These are phyloP conservation scores for Drosophila cyrtoloma DNA, from an alignment of 2,888 invertebrate species.

Conservation along the genomic window DNA sequence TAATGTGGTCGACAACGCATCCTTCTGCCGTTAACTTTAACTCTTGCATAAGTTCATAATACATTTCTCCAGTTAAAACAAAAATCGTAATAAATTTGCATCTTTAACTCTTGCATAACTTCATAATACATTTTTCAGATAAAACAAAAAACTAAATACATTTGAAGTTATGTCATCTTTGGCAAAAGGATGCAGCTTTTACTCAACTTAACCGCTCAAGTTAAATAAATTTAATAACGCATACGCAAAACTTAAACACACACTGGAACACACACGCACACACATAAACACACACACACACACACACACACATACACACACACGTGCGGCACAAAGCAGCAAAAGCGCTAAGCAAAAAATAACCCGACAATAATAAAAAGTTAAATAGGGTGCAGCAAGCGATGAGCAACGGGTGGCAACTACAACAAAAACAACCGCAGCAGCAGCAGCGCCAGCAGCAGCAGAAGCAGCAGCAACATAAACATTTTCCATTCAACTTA, in stretches of 20 bases:
- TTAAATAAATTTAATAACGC: slow-evolving; percentile 66
- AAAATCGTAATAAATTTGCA: no score
- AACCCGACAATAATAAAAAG: slow-evolving; percentile 61
- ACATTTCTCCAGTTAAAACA: no score
- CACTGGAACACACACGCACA: slow-evolving; percentile 8
- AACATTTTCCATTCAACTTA: slow-evolving; percentile 80
- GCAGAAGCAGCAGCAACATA: slow-evolving; percentile 56
- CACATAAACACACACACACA: slow-evolving; percentile 9
- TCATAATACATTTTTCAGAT: not conserved
- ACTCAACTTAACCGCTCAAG: slow-evolving; percentile 30
- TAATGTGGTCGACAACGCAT: no score
- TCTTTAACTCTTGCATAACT: not conserved
- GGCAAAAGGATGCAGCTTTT: not conserved
- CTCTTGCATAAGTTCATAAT: no score
- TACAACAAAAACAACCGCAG: slow-evolving; percentile 8
- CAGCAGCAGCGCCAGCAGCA: not conserved
- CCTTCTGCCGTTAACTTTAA: no score
- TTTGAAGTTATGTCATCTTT: not conserved
- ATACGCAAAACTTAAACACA: slow-evolving; percentile 41
- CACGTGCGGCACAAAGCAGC: slow-evolving; percentile 7
- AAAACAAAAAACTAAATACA: not conserved
- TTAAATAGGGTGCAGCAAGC: slow-evolving; percentile 77
- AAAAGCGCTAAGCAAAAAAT: slow-evolving; percentile 41
- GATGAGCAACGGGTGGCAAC: slow-evolving; percentile 45
- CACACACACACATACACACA: not conserved